Evolutionary conservation across 2,113 vertebrate genomes (phyloP), one percentile per base, ranked within the genome.

Genomic region (Danionella cerebrum): DNA sequence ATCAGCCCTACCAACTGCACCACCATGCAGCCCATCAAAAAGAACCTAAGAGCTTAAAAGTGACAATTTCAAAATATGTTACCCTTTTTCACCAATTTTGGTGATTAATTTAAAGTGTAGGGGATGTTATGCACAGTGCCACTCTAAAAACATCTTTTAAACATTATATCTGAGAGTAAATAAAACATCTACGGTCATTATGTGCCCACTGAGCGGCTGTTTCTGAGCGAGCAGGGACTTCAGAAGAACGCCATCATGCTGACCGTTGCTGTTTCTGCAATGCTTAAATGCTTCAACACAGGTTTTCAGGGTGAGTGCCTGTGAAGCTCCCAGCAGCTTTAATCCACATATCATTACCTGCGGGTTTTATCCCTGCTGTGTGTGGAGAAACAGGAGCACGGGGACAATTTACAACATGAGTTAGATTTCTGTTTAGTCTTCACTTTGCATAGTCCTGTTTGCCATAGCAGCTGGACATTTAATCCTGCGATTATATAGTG

Each of bases 261-360:
- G 63, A 62, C 41, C 55, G 68, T 48, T 67, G 62, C 24, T 63
- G 48, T 35, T 22, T 39, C 41, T 62, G 63, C 38, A 60, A 60
- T 66, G 65, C 33, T 72, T 35, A 50, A n/a, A n/a, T 12, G 47
- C 48, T 50, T 57, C 19, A 36, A 57, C 22, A 13, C 31, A 70
- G 14, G 47, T 65, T 29, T 72, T 69, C 45, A 54, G 21, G 54
- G 67, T 59, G 53, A 47, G 38, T 33, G 24, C 47, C 64, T 53
- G 58, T 13, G 22, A 66, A 27, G 38, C 44, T 53, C n/a, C 27
- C 35, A 27, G 13, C 12, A 45, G 47, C 53, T 70, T 72, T 66
- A 70, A 76, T 70, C 62, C 64, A 48, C 64, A 33, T 65, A 36
- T 70, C 59, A 65, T 70, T 71, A 51, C 52, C 48, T 16, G 18